Evolutionary conservation across 2,113 vertebrate genomes (phyloP).

Genomic region (Bucco capensis): DNA sequence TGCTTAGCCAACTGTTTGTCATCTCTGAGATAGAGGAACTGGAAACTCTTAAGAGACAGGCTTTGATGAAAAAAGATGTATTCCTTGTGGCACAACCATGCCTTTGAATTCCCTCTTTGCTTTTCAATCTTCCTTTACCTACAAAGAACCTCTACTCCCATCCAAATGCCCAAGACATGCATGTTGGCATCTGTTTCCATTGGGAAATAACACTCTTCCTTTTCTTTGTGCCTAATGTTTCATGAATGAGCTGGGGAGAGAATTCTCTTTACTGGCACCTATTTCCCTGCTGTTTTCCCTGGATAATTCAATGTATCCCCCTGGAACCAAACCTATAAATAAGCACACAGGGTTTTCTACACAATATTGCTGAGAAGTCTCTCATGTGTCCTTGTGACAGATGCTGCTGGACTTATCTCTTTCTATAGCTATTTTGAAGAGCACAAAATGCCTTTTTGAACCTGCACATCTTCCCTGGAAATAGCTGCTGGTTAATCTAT

Average conservation of each 20-base stretch:
- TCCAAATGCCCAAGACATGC: not conserved
- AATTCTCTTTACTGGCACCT: not conserved
- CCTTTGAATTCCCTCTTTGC: not conserved
- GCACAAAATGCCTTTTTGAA: not conserved
- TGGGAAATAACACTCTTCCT: not conserved
- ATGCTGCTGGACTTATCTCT: not conserved
- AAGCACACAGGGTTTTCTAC: not conserved
- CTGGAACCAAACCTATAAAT: not conserved
- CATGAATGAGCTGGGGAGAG: not conserved
- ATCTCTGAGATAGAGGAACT: not conserved
- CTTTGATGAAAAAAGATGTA: not conserved
- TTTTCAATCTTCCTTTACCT: not conserved
- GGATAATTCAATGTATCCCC: not conserved
- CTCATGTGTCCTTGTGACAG: not conserved
- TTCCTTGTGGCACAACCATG: not conserved
- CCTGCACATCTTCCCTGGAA: not conserved
- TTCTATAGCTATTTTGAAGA: not conserved
- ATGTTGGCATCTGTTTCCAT: not conserved
- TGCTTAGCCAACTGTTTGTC: not conserved
- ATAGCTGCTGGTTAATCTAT: not conserved
- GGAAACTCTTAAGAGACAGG: not conserved
- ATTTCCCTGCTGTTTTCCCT: not conserved
- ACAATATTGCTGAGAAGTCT: not conserved
- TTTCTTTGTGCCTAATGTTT: not conserved
- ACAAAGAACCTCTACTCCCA: not conserved